Conservation (phyloP, 2,113 vertebrate species). For the Poeciliopsis retropinna region DNA sequence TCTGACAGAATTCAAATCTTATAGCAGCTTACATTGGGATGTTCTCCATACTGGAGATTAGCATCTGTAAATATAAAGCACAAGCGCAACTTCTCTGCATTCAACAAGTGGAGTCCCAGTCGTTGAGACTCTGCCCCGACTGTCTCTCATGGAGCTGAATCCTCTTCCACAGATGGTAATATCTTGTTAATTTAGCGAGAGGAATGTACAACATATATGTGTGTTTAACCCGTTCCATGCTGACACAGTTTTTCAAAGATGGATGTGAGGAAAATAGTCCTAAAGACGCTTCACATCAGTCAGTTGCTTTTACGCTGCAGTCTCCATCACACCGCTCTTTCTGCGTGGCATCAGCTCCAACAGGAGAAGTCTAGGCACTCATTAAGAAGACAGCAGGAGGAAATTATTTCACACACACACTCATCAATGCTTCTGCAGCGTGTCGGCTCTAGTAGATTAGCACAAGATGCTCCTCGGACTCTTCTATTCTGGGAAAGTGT, state of each 20-base stretch:
- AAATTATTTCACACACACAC: conserved; percentile 8
- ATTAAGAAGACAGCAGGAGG: conserved; percentile 14
- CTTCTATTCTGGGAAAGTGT: conserved; percentile 61
- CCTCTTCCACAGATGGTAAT: neutral
- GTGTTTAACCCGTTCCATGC: conserved; percentile 9
- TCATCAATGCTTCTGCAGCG: neutral
- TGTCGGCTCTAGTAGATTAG: conserved; percentile 26
- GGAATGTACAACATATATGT: neutral
- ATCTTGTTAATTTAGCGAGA: neutral
- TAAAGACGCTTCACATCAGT: conserved; percentile 40
- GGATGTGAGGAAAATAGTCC: conserved; percentile 4
- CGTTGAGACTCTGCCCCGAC: neutral
- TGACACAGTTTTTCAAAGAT: conserved; percentile 10
- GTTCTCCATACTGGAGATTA: too few species aligned
- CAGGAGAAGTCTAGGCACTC: conserved; percentile 51
- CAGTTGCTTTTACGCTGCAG: conserved; percentile 50
- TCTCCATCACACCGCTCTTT: conserved; percentile 45
- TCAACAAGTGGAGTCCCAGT: conserved; percentile 2
- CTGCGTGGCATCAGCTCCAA: conserved; percentile 30
- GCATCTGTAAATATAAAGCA: too few species aligned
- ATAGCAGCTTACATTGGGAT: too few species aligned
- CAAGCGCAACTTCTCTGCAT: conserved; percentile 14
- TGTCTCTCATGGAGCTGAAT: conserved; percentile 2
- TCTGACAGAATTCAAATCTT: neutral
- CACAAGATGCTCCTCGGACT: conserved; percentile 52